Percentiles rank a stretch among this genome's conserved stretches.
phyloP scores from a whole-genome alignment of 1,140 invertebrate genomes.

The Metopolophium dirhodum region DNA sequence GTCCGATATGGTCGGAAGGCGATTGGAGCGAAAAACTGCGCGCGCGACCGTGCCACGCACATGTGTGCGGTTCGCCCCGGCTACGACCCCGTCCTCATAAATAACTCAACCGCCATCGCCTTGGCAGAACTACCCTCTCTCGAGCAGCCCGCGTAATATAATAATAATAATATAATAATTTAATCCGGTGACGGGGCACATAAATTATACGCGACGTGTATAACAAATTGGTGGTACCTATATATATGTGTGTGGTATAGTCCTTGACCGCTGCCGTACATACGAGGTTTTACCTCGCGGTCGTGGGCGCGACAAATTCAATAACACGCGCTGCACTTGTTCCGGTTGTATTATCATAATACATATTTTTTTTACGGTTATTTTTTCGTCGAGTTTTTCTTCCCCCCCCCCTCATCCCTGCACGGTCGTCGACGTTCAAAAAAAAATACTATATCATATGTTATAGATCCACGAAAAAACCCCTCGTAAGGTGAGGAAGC shows the following conservation, averaged over 20 bases:
- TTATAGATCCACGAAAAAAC: neutral
- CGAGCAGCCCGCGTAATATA: slow-evolving; percentile 3
- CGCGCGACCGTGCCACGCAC: neutral
- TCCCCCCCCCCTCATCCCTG: neutral
- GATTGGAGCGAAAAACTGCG: slow-evolving; percentile 41
- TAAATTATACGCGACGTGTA: slow-evolving; percentile 37
- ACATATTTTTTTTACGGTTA: neutral
- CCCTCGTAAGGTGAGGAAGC: too few relatives aligned
- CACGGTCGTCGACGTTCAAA: neutral
- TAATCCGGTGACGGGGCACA: slow-evolving; percentile 53
- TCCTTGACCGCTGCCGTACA: neutral
- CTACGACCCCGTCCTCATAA: slow-evolving; percentile 27
- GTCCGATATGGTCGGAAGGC: neutral
- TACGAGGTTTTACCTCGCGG: neutral
- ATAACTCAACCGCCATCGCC: slow-evolving; percentile 43
- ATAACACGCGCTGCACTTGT: neutral
- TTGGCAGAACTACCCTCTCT: slow-evolving; percentile 33
- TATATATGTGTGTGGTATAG: too few relatives aligned
- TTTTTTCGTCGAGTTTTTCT: neutral
- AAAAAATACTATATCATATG: neutral
- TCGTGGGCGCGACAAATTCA: neutral
- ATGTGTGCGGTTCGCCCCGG: neutral
- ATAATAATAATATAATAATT: slow-evolving; percentile 51
- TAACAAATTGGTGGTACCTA: neutral
- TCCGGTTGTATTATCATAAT: too few relatives aligned